Base-by-base conservation (phyloP, 1,140 invertebrate genomes). In the Apis cerana region DNA sequence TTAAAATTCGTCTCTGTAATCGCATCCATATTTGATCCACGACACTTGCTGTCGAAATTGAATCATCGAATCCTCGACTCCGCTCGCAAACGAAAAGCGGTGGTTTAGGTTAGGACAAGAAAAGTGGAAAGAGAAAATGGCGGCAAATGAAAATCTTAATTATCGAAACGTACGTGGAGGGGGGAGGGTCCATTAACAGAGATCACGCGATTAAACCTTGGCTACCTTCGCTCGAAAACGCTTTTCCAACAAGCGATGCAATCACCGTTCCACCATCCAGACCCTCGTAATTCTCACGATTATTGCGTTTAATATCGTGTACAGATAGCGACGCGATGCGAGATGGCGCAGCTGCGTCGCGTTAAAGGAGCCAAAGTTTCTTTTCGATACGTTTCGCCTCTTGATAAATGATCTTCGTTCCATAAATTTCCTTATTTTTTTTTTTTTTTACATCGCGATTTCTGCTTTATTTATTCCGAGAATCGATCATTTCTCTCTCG, bases 141-240 rank as follows among this genome's bases (percentile, higher is more conserved):
- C 33, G 33, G 33, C 5, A 43, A 86, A 83, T 83, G 70, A 87
- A 83, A 86, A 80, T 80, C 50, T 80, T 83, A 87, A 86, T 83
- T 62, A 79, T 58, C 52, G 48, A 61, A 33, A 85, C 61, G 62
- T 64, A 33, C 27, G 2, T 19, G 9, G 50, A 23, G 33, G 5
- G 61, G 17, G 54, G 1, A 7, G n/a, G 12, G 3, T 13, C 13
- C n/a, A 62, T 62, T 62, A 62, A 62, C 61, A n/a, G 13, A 23
- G 13, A 17, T 2, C 61, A 27, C 61, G 61, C 61, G 61, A 62
- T 62, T 62, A 17, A 62, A 62, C 13, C 4, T 43, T 43, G 33
- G 61, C 0, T 62, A 62, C 7, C 61, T 9, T 7, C 13, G 23
- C 13, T 7, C 5, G 8, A 4, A 23, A 62, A 17, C 15, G 23